Base-by-base conservation (phyloP, 2,888 invertebrate genomes). In the Tipula unca region DNA sequence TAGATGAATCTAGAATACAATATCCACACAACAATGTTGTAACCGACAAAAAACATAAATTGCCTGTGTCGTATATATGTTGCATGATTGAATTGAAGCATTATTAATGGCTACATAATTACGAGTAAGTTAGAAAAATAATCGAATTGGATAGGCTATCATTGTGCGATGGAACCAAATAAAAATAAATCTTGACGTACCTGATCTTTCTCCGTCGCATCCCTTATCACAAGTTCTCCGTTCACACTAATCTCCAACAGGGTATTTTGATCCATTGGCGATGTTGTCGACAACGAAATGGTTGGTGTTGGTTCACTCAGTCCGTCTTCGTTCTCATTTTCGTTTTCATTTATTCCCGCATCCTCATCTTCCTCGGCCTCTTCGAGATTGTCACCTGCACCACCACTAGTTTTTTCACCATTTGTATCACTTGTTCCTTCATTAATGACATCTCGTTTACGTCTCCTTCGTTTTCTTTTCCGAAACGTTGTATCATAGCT, bases 141-240 rank as follows among this genome's bases (percentile, higher is more conserved):
- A 25, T 69, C 25, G 69, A 48, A 17, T 48, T 48, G 6, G 48
- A 48, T 48, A 48, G 17, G n/a, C n/a, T n/a, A n/a, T n/a, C n/a
- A n/a, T n/a, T n/a, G n/a, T n/a, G n/a, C n/a, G n/a, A n/a, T n/a
- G n/a, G n/a, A n/a, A n/a, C n/a, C n/a, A n/a, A n/a, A n/a, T n/a
- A n/a, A 32, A 32, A 2, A 32, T 32, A 32, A 32, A 5, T 3
- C 32, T 36, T 36, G 13, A 39, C 39, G 14, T 85, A 88, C 88
- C 87, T 88, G 88, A 86, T 88, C 88, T 54, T 85, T 86, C 85
- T 88, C 87, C 10, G 87, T 87, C 5, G 88, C 87, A 42, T 88
- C 87, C n/a, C 87, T 87, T 20, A 88, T 86, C 42, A 88, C 87
- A 29, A 88, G 85, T 85, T 88, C 88, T 2, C 88, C 88, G 85